Base-by-base conservation (phyloP, 2,888 invertebrate genomes). In the Drosophila birchii region DNA sequence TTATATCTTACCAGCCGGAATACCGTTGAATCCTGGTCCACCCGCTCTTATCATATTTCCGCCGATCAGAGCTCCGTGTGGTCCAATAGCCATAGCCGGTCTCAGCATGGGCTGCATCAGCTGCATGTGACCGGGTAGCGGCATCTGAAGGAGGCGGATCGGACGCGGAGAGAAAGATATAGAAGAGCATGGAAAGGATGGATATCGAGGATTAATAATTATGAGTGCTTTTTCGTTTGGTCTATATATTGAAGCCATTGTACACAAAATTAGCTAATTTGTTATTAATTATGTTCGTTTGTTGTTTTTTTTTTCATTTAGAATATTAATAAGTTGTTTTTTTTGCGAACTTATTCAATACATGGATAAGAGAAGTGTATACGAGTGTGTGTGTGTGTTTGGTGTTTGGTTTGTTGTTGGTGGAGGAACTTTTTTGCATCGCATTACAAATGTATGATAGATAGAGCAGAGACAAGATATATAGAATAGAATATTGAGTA, bases 81-180 rank as follows among this genome's bases (percentile, higher is more conserved):
- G 93, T 68, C 92, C 92, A 44, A 92, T 85, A 68, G 92, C 89
- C 86, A 93, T 91, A 20, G 92, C 76, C 57, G 92, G 92, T 61
- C 93, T 86, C 83, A 93, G 87, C 87, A 93, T 90, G 23, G 92
- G 93, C 69, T 92, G 93, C 86, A 92, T 90, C 64, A 93, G 80
- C 79, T 91, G 92, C 92, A 93, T 91, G 76, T 90, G 91, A 38
- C 90, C 90, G 44, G 92, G 92, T 73, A 92, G 76, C 59, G 86
- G 91, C 84, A 85, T 89, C 82, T 88, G 74, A 36, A 39, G 45
- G 39, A 56, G 43, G 34, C 36, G 62, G 44, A 66, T 74, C 56
- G 75, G 54, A 59, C 23, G 62, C 53, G 63, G 54, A 76, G 76
- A 72, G 60, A 78, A 62, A 82, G 61, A 80, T 78, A 86, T 67